Conservation (phyloP, 2,888 invertebrate species). For the Caenorhabditis sinica region DNA sequence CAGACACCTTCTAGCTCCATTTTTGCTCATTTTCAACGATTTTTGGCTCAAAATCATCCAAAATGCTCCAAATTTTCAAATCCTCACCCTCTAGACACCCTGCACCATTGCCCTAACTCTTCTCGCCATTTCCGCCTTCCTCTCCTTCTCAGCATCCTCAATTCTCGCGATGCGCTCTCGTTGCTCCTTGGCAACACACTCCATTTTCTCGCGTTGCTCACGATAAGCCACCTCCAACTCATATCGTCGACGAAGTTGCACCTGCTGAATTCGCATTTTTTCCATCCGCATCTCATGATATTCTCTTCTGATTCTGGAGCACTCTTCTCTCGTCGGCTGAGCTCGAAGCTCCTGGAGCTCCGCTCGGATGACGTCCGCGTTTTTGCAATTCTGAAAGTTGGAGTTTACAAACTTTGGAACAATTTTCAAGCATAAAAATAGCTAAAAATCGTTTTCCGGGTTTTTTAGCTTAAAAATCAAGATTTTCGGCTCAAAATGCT, state of each 20-base stretch:
- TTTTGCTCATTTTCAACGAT: too few species aligned
- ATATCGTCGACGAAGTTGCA: background rate
- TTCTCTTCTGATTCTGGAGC: background rate
- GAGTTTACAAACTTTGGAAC: too few species aligned
- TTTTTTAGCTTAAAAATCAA: too few species aligned
- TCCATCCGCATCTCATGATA: background rate
- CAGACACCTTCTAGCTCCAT: too few species aligned
- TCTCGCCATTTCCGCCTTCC: background rate
- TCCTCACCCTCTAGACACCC: too few species aligned
- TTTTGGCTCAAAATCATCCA: too few species aligned
- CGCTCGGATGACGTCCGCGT: background rate
- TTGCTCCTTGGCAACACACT: background rate
- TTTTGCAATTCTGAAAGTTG: too few species aligned
- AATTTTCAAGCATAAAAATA: too few species aligned
- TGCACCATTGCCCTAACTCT: background rate
- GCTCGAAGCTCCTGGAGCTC: slow-evolving; percentile 10
- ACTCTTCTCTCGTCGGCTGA: slow-evolving; percentile 8
- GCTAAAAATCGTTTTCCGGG: too few species aligned
- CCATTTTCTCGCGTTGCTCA: background rate
- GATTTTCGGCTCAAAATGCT: too few species aligned
- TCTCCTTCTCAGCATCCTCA: background rate
- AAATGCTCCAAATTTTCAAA: too few species aligned
- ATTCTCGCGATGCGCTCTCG: background rate
- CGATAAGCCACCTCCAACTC: background rate
- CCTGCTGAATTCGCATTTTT: background rate